Evolutionary conservation across 92 coral and sea anemone species (phyloP).

Genomic region (Parazoanthus atlanticus): DNA sequence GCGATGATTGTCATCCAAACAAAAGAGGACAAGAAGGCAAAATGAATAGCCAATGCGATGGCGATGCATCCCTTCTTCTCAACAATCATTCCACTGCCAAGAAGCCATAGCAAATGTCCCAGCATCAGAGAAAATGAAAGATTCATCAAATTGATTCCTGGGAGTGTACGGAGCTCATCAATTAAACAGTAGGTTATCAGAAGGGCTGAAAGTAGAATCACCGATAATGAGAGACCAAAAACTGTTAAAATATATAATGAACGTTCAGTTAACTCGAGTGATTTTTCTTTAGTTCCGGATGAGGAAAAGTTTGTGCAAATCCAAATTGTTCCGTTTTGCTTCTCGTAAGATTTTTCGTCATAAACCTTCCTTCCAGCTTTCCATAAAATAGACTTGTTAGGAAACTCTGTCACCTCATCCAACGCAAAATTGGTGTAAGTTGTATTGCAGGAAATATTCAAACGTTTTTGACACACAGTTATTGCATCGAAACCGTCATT

Average conservation of each 20-base stretch:
- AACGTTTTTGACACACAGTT: conserved; percentile 5
- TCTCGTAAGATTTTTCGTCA: conserved; percentile 20
- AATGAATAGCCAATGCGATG: conserved; percentile 56
- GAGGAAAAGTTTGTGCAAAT: conserved; percentile 21
- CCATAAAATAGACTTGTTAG: conserved; percentile 42
- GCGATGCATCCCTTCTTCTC: conserved; percentile 29
- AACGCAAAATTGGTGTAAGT: conserved; percentile 27
- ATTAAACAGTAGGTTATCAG: conserved; percentile 54
- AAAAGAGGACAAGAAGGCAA: conserved; percentile 55
- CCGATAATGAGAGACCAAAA: conserved; percentile 51
- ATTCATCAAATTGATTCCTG: conserved; percentile 60
- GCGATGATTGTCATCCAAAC: conserved; percentile 68
- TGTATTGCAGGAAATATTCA: conserved; percentile 42
- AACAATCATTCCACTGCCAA: conserved; percentile 47
- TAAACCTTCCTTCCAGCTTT: conserved; percentile 29
- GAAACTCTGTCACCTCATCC: conserved; percentile 19
- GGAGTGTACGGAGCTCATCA: conserved; percentile 63
- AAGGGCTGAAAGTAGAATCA: conserved; percentile 39
- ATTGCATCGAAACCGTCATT: background rate
- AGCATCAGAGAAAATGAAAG: conserved; percentile 44
- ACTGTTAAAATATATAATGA: conserved; percentile 22
- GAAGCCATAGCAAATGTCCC: conserved; percentile 54
- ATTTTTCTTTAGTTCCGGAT: background rate
- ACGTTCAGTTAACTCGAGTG: background rate
- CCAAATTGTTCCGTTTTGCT: conserved; percentile 16